Base-by-base conservation (phyloP, 2,797 vertebrate genomes). In the Hypotaenidia okinawae region DNA sequence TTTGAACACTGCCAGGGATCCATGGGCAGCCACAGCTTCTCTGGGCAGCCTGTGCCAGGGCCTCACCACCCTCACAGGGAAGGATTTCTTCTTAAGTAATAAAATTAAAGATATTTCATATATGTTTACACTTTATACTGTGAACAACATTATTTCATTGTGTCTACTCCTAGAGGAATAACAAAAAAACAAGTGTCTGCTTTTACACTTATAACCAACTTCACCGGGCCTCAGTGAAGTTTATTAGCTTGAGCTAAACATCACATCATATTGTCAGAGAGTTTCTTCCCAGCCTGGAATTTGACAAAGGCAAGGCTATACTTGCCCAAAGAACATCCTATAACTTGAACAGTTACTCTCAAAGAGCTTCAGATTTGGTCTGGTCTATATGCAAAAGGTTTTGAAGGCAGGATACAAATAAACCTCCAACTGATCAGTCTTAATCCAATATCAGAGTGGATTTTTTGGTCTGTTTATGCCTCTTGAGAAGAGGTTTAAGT, bases 401-500 rank as follows among this genome's bases (percentile, higher is more conserved):
- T 89, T 70, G 84, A 90, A 49, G 13, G 10, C 33, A 57, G 35
- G 57, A 54, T 68, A 47, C 63, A 67, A 87, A 89, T 78, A 86
- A 95, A 76, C 63, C 22, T 86, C 80, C 66, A 82, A 78, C 18
- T 90, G 57, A 64, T 80, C 84, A 70, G 27, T 77, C 61, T 91
- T 93, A 93, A 93, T 92, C 84, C 84, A 74, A 25, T 93, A 89
- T 83, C 78, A 76, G 66, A 75, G 57, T 73, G 55, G 41, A 51
- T 52, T 92, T 90, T 94, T 86, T 78, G 2, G 54, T 78, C 58
- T 84, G 54, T 90, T 94, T 92, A 77, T 83, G 30, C 24, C 67
- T 77, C 61, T 87, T 87, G 87, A 91, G 77, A 68, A 90, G 49
- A 77, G 13, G n/a, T 90, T 90, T 96, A 90, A 87, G 18, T 90